A percentile compares a stretch with the other conserved stretches of the same genome.
These are phyloP conservation scores for Atta texana DNA, from an alignment of 1,140 invertebrate genomes.

Conservation along the genomic window DNA sequence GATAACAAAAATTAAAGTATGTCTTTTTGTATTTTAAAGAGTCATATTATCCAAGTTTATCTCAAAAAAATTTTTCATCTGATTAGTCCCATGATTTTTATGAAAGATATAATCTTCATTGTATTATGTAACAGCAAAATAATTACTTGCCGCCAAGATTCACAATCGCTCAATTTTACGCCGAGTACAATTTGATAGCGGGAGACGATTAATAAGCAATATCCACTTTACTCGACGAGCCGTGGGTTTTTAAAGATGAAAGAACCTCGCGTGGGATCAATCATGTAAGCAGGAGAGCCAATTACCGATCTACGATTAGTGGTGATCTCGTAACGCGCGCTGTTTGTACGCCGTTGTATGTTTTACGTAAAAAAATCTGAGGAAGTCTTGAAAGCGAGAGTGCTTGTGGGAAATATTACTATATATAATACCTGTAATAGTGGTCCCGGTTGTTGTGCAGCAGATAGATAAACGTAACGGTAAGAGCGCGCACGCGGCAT, in stretches of 20 bases:
- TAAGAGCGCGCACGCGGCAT: not conserved
- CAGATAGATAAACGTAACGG: conserved; percentile 39
- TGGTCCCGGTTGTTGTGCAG: not conserved
- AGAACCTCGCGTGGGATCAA: conserved; percentile 53
- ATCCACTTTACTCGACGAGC: conserved; percentile 25
- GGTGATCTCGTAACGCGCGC: conserved; percentile 42
- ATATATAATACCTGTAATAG: not conserved
- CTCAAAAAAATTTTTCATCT: not conserved
- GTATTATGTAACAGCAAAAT: conserved; percentile 20
- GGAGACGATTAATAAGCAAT: conserved; percentile 52
- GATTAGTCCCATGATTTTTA: conserved; percentile 10
- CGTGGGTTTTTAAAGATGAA: conserved; percentile 54
- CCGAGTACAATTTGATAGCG: conserved; percentile 35
- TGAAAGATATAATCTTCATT: conserved; percentile 9
- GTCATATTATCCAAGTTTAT: not conserved
- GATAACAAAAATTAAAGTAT: no score
- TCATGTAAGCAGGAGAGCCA: conserved; percentile 52
- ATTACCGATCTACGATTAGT: conserved; percentile 57
- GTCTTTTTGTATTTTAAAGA: not conserved
- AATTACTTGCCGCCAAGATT: conserved; percentile 40
- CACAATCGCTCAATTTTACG: conserved; percentile 46
- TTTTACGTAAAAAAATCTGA: conserved; percentile 20
- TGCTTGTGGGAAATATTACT: not conserved
- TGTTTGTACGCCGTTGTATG: conserved; percentile 1
- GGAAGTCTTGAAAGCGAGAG: conserved; percentile 30